A percentile compares a stretch with the other conserved stretches of the same genome.
Conservation (phyloP, 2,888 invertebrate genomes). For the Caenorhabditis auriculariae region DNA sequence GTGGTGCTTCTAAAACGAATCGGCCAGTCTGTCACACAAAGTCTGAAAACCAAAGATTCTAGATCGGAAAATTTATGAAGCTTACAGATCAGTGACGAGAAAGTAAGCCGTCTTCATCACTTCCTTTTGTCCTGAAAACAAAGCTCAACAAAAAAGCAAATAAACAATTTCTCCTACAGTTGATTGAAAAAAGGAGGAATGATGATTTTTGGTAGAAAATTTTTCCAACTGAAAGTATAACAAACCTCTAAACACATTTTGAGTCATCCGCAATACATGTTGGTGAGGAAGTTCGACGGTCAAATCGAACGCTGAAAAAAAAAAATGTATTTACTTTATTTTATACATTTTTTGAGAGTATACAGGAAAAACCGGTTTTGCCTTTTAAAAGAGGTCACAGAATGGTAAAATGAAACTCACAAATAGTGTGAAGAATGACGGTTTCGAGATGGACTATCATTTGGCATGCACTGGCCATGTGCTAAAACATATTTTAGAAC, state of each 20-base stretch:
- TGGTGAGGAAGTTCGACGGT: conserved; percentile 98
- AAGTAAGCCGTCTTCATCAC: conserved; percentile 97
- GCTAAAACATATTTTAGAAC: background rate
- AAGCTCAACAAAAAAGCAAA: background rate
- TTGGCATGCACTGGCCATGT: conserved; percentile 5
- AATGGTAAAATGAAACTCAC: conserved; percentile 5
- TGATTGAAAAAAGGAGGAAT: too few relatives aligned
- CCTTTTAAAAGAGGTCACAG: background rate
- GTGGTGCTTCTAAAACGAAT: conserved; percentile 92
- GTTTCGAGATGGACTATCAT: conserved; percentile 15
- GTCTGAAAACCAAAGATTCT: conserved; percentile 70
- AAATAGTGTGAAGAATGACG: conserved; percentile 8
- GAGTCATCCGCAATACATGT: conserved; percentile 92
- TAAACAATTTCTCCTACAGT: background rate
- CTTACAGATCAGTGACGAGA: conserved; percentile 91
- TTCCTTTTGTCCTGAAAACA: conserved; percentile 34
- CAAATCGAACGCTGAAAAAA: conserved; percentile 81
- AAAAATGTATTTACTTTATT: background rate
- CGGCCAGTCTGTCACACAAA: conserved; percentile 96
- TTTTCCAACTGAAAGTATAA: too few relatives aligned
- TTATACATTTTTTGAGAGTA: background rate
- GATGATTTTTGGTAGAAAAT: too few relatives aligned
- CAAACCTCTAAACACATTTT: conserved; percentile 84
- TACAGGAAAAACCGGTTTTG: background rate
- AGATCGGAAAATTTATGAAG: conserved; percentile 3